A percentile compares a stretch with the other conserved stretches of the same genome.
phyloP scores from a whole-genome alignment of 1,140 invertebrate species.

The Drosophila suzukii region DNA sequence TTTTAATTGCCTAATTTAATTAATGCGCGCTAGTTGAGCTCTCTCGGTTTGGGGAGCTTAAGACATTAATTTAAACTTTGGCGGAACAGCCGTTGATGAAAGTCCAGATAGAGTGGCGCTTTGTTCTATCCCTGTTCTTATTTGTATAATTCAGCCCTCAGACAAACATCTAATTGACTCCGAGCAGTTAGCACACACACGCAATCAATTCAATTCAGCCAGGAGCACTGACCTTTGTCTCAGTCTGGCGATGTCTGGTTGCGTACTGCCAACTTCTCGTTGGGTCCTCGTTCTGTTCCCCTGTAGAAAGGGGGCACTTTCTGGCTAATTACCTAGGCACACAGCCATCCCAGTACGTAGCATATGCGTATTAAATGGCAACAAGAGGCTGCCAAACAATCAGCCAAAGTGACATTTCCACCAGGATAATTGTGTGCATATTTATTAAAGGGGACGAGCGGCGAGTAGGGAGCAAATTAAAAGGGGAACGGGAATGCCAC shows the following conservation, averaged over 20 bases:
- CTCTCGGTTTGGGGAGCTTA: slow-evolving; percentile 1
- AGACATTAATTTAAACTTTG: slow-evolving; percentile 40
- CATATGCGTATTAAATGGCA: slow-evolving; percentile 26
- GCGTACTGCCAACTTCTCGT: slow-evolving; percentile 11
- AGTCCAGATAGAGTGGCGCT: not conserved
- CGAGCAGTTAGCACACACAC: slow-evolving; percentile 25
- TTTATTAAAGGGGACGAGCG: slow-evolving; percentile 13
- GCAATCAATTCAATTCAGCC: slow-evolving; percentile 21
- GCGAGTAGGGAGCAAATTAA: slow-evolving; percentile 21
- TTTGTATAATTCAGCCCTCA: slow-evolving; percentile 7
- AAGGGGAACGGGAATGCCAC: slow-evolving; percentile 6
- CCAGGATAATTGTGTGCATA: slow-evolving; percentile 67
- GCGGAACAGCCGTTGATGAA: slow-evolving; percentile 9
- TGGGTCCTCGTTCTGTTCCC: not conserved
- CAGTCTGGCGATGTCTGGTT: slow-evolving; percentile 16
- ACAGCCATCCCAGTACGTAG: slow-evolving; percentile 21
- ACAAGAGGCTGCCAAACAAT: slow-evolving; percentile 57
- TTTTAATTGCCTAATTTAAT: slow-evolving; percentile 61
- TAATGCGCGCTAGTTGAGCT: slow-evolving; percentile 28
- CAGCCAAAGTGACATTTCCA: slow-evolving; percentile 71
- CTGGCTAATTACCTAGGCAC: slow-evolving; percentile 59
- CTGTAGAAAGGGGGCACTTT: slow-evolving; percentile 42
- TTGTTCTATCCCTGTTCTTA: not conserved
- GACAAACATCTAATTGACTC: slow-evolving; percentile 35
- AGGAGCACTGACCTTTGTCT: slow-evolving; percentile 37